Base-by-base conservation (phyloP, 2,113 vertebrate species). In the Brevimyrus niger region DNA sequence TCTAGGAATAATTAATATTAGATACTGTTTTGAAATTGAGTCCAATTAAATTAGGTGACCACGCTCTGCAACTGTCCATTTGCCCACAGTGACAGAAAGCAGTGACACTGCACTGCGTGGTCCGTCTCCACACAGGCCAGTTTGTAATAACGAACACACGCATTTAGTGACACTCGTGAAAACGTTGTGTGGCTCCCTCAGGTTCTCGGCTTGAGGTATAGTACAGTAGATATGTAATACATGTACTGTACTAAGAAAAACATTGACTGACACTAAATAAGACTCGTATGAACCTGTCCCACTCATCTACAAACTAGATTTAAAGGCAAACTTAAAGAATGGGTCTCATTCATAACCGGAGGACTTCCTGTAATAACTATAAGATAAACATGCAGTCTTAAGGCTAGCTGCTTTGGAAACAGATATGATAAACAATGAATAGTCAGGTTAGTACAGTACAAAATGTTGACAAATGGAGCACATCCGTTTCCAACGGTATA, bases 401-500 rank as follows among this genome's bases (percentile, higher is more conserved):
- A 87, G 4, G 85, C 8, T 47, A 6, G 38, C 38, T 44, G 47
- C 13, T 87, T 38, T 38, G 23, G 38, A 51, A 35, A 86, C 5
- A 35, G 27, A n/a, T 21, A 7, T 51, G 47, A 53, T 31, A 53
- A 19, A 51, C 85, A 55, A 19, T 86, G 84, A n/a, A n/a, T 86
- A 46, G 27, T 86, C 8, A 31, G 48, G n/a, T 87, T 87, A 55
- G 27, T 47, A 46, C 82, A 53, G 50, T 86, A 31, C 19, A 53
- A n/a, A 86, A 86, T 86, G 27, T 27, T 51, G 46, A n/a, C n/a
- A 11, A 48, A 35, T 53, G 48, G 47, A 3, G 38, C 76, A 87
- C 92, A 17, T 53, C 0, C 3, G 47, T 35, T 23, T 21, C 90
- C 92, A 91, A 91, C 93, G 91, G 65, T 76, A 91, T 92, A 93